Percentiles rank a stretch among this genome's conserved stretches.
Evolutionary conservation across 2,113 vertebrate species (phyloP).

Genomic region (Corydoras sp.): DNA sequence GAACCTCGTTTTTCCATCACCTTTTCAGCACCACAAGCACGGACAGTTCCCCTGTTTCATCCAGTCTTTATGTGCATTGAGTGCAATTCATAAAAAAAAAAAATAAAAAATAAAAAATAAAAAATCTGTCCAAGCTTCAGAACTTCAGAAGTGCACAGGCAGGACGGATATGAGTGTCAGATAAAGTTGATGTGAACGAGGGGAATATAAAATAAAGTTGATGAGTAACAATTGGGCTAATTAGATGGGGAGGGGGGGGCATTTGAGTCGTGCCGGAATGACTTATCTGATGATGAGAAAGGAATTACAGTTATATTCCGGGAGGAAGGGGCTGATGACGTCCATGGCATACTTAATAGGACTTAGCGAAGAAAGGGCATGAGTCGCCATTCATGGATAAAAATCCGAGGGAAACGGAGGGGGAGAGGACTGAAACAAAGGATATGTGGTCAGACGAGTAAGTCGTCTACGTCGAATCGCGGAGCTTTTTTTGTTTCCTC

Average conservation of each 20-base stretch:
- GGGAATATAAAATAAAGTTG: conserved; percentile 35
- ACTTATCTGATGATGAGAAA: conserved; percentile 85
- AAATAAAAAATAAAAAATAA: no score
- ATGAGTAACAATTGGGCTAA: conserved; percentile 33
- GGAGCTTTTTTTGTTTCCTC: conserved; percentile 60
- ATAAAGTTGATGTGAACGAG: conserved; percentile 39
- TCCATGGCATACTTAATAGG: conserved; percentile 97
- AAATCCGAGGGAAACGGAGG: conserved; percentile 87
- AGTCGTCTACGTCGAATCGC: conserved; percentile 57
- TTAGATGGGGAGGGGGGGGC: conserved; percentile 71
- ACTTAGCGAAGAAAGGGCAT: conserved; percentile 78
- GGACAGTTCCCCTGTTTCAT: conserved; percentile 33
- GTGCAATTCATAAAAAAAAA: background rate
- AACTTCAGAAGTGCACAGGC: conserved; percentile 11
- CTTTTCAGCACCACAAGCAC: conserved; percentile 25
- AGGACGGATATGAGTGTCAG: conserved; percentile 32
- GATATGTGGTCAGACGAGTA: conserved; percentile 76
- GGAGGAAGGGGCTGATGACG: conserved; percentile 97
- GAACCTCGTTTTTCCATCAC: background rate
- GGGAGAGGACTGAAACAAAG: conserved; percentile 78
- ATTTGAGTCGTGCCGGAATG: conserved; percentile 71
- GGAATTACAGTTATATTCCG: conserved; percentile 89
- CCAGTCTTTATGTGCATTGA: background rate
- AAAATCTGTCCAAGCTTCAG: background rate
- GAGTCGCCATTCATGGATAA: conserved; percentile 87